These are phyloP conservation scores for Andrena camellia DNA, from an alignment of 2,888 invertebrate genomes.

Conservation along the genomic window DNA sequence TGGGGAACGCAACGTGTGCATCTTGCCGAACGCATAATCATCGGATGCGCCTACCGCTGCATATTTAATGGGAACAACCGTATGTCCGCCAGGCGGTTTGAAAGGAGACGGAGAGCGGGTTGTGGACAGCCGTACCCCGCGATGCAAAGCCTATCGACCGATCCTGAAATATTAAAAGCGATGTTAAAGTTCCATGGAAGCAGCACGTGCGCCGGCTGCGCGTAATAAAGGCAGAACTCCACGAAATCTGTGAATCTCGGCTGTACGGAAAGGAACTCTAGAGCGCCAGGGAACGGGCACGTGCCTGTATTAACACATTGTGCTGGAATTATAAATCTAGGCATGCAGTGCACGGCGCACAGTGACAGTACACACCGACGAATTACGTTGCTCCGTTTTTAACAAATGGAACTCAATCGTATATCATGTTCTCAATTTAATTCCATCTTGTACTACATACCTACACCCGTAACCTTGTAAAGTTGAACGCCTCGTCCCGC, in stretches of 20 bases:
- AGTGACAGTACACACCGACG: too few species aligned
- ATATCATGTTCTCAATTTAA: too few species aligned
- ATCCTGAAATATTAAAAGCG: constrained; percentile 67
- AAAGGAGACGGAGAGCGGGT: constrained; percentile 25
- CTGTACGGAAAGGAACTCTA: neutral
- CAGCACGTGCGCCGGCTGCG: neutral
- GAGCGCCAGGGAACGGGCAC: neutral
- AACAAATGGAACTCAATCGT: too few species aligned
- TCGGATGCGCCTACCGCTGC: neutral
- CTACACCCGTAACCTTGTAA: too few species aligned
- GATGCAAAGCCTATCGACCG: constrained; percentile 64
- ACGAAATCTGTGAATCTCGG: neutral
- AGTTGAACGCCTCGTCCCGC: too few species aligned
- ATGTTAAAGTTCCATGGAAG: constrained; percentile 43
- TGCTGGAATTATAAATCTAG: too few species aligned
- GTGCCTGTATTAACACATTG: too few species aligned
- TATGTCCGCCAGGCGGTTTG: neutral
- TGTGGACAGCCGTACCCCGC: constrained; percentile 39
- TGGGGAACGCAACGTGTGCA: neutral
- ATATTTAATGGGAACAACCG: constrained; percentile 27
- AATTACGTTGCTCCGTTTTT: too few species aligned
- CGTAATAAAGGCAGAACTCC: neutral
- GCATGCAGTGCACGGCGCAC: too few species aligned
- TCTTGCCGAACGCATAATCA: neutral
- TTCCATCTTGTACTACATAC: too few species aligned